Percentiles rank a stretch among this genome's conserved stretches.
These are phyloP conservation scores for Desoria tigrina DNA, from an alignment of 2,888 invertebrate species.

Conservation along the genomic window DNA sequence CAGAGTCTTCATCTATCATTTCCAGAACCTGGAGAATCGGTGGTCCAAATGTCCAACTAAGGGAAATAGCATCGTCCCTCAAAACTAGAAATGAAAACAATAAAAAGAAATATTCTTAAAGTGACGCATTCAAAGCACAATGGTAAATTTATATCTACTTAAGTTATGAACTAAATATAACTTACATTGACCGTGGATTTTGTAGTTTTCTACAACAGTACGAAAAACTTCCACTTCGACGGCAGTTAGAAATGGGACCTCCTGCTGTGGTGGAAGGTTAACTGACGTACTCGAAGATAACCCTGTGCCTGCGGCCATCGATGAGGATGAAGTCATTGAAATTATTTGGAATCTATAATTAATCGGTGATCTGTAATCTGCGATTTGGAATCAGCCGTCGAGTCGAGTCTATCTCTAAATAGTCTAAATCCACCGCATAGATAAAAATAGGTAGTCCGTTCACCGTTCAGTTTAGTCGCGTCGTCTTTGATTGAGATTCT, in stretches of 20 bases:
- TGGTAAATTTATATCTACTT: neutral
- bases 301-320: too few relatives aligned
- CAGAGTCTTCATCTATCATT: conserved; percentile 32
- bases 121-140: neutral
- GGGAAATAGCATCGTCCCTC: conserved; percentile 31
- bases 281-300: too few relatives aligned
- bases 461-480: too few relatives aligned
- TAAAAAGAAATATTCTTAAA: too few relatives aligned
- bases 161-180: neutral
- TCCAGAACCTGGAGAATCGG: conserved; percentile 25
- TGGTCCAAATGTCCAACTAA: conserved; percentile 27
- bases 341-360: too few relatives aligned
- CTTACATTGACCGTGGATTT: conserved; percentile 15
- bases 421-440: too few relatives aligned
- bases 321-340: too few relatives aligned
- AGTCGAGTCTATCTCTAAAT: too few relatives aligned
- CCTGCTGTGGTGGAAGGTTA: neutral
- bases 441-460: too few relatives aligned
- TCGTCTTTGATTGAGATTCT: too few relatives aligned
- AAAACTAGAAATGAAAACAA: conserved; percentile 23
- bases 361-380: too few relatives aligned
- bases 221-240: conserved; percentile 21
- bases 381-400: too few relatives aligned
- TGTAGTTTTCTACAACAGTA: conserved; percentile 21
- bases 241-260: neutral